Percentiles rank a stretch among this genome's conserved stretches.
Evolutionary conservation across 2,797 vertebrate genomes (phyloP).

Genomic region (Hozukius guyotensis): DNA sequence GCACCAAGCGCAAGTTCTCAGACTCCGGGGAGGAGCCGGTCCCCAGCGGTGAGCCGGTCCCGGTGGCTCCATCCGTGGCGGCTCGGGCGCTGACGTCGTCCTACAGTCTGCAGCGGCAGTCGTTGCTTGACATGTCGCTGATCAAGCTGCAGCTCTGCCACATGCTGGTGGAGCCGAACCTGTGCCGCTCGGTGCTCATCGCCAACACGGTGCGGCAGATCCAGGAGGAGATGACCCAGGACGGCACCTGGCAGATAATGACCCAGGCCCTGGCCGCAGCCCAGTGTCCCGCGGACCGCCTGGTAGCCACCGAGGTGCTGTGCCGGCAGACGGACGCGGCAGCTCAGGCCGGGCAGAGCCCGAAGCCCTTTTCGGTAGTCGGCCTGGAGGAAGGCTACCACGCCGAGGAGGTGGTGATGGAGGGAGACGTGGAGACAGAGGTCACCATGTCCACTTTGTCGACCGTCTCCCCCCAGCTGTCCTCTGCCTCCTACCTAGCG

Average conservation of each 20-base stretch:
- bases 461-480: constrained; percentile 67
- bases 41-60: constrained; percentile 80
- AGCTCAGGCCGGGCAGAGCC: constrained; percentile 74
- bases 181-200: constrained; percentile 97
- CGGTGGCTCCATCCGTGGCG: constrained; percentile 67
- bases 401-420: constrained; percentile 80
- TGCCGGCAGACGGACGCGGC: constrained; percentile 85
- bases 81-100: constrained; percentile 81
- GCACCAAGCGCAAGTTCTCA: constrained; percentile 94
- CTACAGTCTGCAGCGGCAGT: constrained; percentile 94
- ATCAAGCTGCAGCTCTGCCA: constrained; percentile 99
- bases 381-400: constrained; percentile 75
- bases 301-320: constrained; percentile 91
- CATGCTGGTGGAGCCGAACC: constrained; percentile 96
- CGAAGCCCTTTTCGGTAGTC: constrained; percentile 72
- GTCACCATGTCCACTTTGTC: constrained; percentile 76
- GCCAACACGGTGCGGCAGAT: constrained; percentile 98
- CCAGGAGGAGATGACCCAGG: constrained; percentile 97
- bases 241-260: constrained; percentile 91
- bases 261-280: constrained; percentile 83
- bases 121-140: constrained; percentile 96
- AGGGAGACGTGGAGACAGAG: constrained; percentile 70
- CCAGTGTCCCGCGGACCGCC: constrained; percentile 86
- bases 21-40: constrained; percentile 86
- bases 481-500: constrained; percentile 72